Evolutionary conservation across 1,140 invertebrate species (phyloP).

Genomic region (Leptinotarsa defecta): DNA sequence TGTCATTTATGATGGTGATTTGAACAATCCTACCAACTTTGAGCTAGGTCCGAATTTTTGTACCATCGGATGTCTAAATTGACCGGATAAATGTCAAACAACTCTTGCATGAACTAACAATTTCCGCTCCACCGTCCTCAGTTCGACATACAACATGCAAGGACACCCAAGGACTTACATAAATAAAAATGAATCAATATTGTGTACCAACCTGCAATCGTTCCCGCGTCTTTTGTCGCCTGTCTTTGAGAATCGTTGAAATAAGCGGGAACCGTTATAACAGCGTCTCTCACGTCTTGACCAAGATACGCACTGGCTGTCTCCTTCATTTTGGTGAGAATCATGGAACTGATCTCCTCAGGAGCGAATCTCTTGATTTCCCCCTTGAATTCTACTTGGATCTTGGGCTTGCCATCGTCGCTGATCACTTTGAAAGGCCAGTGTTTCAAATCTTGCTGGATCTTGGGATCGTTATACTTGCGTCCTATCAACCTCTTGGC

Average conservation of each 20-base stretch:
- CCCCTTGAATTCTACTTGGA: slow-evolving; percentile 74
- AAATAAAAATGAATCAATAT: slow-evolving; percentile 21
- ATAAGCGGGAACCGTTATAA: slow-evolving; percentile 68
- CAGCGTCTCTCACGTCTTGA: slow-evolving; percentile 56
- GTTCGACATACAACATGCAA: neutral
- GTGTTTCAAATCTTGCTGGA: slow-evolving; percentile 59
- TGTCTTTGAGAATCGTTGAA: slow-evolving; percentile 74
- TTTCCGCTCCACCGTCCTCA: too few relatives aligned
- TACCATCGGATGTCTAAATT: too few relatives aligned
- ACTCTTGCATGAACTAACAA: too few relatives aligned
- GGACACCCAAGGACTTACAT: neutral
- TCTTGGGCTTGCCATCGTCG: slow-evolving; percentile 62
- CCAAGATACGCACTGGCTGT: slow-evolving; percentile 63
- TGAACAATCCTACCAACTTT: too few relatives aligned
- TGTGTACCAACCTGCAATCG: slow-evolving; percentile 60
- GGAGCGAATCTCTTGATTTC: slow-evolving; percentile 76
- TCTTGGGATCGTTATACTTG: slow-evolving; percentile 59
- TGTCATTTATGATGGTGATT: too few relatives aligned
- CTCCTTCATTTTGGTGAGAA: slow-evolving; percentile 67
- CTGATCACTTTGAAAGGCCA: slow-evolving; percentile 60
- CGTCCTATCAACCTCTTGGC: slow-evolving; percentile 58
- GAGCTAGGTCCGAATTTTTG: too few relatives aligned
- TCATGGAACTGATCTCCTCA: slow-evolving; percentile 76
- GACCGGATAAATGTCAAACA: too few relatives aligned
- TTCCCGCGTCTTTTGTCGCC: slow-evolving; percentile 72